A percentile compares a stretch with the other conserved stretches of the same genome.
These are phyloP conservation scores for Bellardia pandia DNA, from an alignment of 2,888 invertebrate species.

Conservation along the genomic window DNA sequence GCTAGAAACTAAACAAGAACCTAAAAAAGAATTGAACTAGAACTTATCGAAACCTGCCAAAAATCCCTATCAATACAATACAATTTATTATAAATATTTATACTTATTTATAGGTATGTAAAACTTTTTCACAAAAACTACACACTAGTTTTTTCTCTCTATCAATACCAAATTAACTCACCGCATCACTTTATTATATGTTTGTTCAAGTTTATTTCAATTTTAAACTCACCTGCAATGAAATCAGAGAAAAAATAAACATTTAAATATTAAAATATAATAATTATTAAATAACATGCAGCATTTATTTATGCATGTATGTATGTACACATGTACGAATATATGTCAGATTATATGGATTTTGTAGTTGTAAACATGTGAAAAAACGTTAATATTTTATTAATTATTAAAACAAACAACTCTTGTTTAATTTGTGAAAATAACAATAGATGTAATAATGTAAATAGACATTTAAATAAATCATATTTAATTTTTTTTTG, in stretches of 20 bases:
- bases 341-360: not conserved
- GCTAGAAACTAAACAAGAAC: no score
- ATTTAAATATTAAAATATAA: not conserved
- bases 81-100: no score
- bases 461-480: slow-evolving; percentile 54
- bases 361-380: not conserved
- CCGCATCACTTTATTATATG: not conserved
- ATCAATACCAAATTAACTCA: slow-evolving; percentile 37
- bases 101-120: no score
- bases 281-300: slow-evolving; percentile 35
- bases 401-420: slow-evolving; percentile 54
- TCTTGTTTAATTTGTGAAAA: slow-evolving; percentile 36
- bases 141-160: not conserved
- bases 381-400: slow-evolving; percentile 40
- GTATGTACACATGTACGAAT: not conserved
- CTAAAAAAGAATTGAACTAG: no score
- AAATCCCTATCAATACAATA: no score
- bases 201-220: not conserved
- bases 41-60: no score
- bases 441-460: slow-evolving; percentile 43
- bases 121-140: not conserved
- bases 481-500: slow-evolving; percentile 37
- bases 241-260: slow-evolving; percentile 36
- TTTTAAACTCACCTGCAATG: slow-evolving; percentile 62
- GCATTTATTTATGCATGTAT: not conserved